These are phyloP conservation scores for Aramus guarauna DNA, from an alignment of 2,113 vertebrate genomes.

Conservation along the genomic window DNA sequence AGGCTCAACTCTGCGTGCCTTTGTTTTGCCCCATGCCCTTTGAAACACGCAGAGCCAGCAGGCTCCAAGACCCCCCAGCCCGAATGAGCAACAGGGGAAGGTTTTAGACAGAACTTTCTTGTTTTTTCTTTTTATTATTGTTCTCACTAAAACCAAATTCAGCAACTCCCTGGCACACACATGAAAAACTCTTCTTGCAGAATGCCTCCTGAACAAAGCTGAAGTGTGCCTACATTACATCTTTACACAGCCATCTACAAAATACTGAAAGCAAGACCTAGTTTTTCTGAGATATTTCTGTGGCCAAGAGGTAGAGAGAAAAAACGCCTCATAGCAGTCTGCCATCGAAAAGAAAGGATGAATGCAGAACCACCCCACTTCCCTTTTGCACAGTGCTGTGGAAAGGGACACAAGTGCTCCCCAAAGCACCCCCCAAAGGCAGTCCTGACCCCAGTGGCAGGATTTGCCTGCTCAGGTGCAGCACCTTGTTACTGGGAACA, in stretches of 20 bases:
- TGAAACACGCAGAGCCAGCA: background rate
- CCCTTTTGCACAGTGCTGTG: background rate
- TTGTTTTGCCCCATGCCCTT: background rate
- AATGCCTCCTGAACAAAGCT: background rate
- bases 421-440: background rate
- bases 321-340: background rate
- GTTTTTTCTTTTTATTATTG: background rate
- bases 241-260: background rate
- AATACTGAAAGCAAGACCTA: background rate
- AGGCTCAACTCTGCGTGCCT: background rate
- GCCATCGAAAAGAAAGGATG: background rate
- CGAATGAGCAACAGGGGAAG: background rate
- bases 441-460: background rate
- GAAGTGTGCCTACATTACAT: background rate
- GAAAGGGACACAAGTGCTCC: background rate
- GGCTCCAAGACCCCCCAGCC: background rate
- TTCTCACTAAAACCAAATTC: background rate
- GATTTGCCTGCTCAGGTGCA: background rate
- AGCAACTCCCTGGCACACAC: background rate
- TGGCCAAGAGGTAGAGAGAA: background rate
- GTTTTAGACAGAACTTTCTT: background rate
- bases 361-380: accelerated
- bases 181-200: background rate
- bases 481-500: background rate
- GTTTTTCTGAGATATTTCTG: background rate